phyloP scores from a whole-genome alignment of 2,888 invertebrate species.

The Lasioglossum oenotherae region DNA sequence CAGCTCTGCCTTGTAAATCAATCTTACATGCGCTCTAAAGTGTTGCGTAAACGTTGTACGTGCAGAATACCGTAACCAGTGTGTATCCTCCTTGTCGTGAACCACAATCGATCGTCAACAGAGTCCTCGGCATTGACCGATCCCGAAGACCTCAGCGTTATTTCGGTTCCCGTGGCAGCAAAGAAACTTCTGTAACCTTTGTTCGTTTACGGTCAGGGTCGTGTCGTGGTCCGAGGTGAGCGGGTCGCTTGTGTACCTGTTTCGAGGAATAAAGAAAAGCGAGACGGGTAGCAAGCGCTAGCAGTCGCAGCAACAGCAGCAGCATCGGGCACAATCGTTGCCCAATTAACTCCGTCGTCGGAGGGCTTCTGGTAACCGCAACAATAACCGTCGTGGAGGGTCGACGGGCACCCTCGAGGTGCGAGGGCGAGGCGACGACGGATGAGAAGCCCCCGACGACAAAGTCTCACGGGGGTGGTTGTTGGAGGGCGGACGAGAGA shows the following conservation, averaged over 20 bases:
- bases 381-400: constrained; percentile 76
- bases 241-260: constrained; percentile 48
- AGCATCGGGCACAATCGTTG: constrained; percentile 75
- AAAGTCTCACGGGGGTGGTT: constrained; percentile 60
- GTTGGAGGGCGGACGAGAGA: constrained; percentile 64
- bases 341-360: constrained; percentile 80
- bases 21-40: not conserved
- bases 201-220: constrained; percentile 68
- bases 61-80: not conserved
- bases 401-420: constrained; percentile 68
- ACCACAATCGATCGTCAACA: not conserved
- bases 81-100: too few relatives aligned
- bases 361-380: constrained; percentile 78
- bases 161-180: constrained; percentile 35
- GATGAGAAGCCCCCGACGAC: constrained; percentile 62
- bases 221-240: constrained; percentile 63
- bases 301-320: not conserved
- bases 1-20: not conserved
- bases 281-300: constrained; percentile 1
- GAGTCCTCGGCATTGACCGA: constrained; percentile 18
- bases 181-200: constrained; percentile 59
- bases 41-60: not conserved
- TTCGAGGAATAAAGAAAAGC: constrained; percentile 56
- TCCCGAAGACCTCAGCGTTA: constrained; percentile 10
- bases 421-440: constrained; percentile 72